Conservation (phyloP, 2,888 invertebrate genomes). For the Lacanobia wlatinum region DNA sequence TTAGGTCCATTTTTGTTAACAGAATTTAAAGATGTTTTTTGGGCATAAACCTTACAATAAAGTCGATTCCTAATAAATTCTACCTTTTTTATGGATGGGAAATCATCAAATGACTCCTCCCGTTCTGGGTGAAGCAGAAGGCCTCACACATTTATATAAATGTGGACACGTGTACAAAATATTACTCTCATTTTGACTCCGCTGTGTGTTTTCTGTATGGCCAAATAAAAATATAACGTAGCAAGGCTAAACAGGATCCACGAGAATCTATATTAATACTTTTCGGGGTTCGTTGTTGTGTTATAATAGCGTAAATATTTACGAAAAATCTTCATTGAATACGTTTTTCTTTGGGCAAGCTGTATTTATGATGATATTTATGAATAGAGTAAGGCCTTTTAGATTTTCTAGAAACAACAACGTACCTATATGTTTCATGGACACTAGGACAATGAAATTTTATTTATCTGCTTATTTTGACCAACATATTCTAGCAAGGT, state of each 20-base stretch:
- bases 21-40: not conserved
- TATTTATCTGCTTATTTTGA: not conserved
- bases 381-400: conserved; percentile 4
- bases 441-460: no score
- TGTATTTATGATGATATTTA: conserved; percentile 20
- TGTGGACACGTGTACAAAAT: conserved; percentile 30
- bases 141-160: conserved; percentile 30
- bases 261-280: conserved; percentile 58
- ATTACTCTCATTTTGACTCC: conserved; percentile 56
- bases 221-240: conserved; percentile 57
- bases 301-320: conserved; percentile 46
- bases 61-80: not conserved
- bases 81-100: no score
- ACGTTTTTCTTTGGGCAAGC: conserved; percentile 22
- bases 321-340: conserved; percentile 34
- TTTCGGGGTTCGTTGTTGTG: conserved; percentile 34
- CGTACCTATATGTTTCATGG: no score
- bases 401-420: no score
- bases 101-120: no score
- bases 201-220: conserved; percentile 31
- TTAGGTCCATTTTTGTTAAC: conserved; percentile 23
- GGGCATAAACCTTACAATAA: not conserved
- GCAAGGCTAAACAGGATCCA: conserved; percentile 44
- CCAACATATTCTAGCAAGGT: not conserved
- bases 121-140: no score